Percentiles rank a stretch among this genome's conserved stretches.
These are phyloP conservation scores for Chaetophractus vellerosus DNA, from an alignment of 2,797 vertebrate genomes.

Conservation along the genomic window DNA sequence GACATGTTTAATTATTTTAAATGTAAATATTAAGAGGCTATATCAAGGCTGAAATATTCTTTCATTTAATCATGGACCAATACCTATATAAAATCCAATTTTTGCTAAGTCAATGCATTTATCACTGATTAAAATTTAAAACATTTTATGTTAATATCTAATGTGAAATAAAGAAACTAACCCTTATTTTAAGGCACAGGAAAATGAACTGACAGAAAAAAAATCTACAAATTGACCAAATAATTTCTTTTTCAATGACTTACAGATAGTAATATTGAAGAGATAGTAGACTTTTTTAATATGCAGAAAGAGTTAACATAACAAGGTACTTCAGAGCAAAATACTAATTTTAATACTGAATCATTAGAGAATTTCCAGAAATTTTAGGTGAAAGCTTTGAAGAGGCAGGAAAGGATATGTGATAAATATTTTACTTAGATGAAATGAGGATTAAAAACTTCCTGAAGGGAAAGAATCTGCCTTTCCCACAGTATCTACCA, in stretches of 20 bases:
- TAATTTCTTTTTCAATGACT: too few species aligned
- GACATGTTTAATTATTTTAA: background rate
- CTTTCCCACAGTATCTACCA: background rate
- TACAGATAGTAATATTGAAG: too few species aligned
- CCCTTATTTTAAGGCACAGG: background rate
- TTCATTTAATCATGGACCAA: background rate
- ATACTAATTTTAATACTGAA: background rate
- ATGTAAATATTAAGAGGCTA: background rate
- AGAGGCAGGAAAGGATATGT: background rate
- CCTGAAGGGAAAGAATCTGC: background rate
- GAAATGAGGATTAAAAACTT: background rate
- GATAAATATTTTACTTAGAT: background rate
- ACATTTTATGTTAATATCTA: background rate
- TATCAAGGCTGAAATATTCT: background rate
- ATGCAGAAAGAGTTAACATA: background rate
- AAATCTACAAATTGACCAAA: background rate
- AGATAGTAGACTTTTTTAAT: background rate
- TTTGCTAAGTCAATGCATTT: background rate
- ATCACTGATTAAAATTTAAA: background rate
- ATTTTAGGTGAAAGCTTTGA: background rate
- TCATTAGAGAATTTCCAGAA: conserved; percentile 1
- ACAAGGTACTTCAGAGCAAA: background rate
- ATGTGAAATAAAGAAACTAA: background rate
- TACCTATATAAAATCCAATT: background rate
- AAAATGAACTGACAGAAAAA: background rate